Percentiles rank a stretch among this genome's conserved stretches.
Conservation (phyloP, 2,113 vertebrate species). For the Lagenorhynchus albirostris region DNA sequence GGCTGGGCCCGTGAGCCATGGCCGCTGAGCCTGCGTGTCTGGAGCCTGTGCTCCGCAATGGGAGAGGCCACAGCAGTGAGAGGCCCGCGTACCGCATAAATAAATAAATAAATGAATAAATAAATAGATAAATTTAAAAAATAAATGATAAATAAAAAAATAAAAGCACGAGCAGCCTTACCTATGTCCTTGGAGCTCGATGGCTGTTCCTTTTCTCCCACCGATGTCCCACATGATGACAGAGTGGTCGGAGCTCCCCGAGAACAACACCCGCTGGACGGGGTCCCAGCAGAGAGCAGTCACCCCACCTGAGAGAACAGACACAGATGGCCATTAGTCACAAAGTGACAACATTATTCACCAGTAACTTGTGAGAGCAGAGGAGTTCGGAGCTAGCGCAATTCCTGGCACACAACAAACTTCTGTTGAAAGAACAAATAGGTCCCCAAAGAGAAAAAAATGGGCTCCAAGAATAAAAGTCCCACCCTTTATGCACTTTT, state of each 20-base stretch:
- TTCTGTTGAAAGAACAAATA: background rate
- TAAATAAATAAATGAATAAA: no score
- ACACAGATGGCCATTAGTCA: background rate
- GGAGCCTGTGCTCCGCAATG: no score
- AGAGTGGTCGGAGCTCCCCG: conserved; percentile 97
- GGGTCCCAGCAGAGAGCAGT: conserved; percentile 98
- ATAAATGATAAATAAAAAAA: background rate
- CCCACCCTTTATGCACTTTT: background rate
- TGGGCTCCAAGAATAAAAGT: background rate
- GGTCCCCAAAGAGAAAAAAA: background rate
- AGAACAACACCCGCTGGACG: conserved; percentile 93
- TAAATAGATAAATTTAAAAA: background rate
- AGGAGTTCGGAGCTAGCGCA: background rate
- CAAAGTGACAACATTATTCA: background rate
- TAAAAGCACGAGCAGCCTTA: conserved; percentile 75
- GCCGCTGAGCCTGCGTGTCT: no score
- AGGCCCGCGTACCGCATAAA: background rate
- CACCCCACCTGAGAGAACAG: conserved; percentile 88
- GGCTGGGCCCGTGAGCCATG: no score
- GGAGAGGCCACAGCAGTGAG: no score
- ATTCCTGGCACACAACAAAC: background rate
- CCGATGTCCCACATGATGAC: conserved; percentile 99
- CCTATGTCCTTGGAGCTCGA: conserved; percentile 99
- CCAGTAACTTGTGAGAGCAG: background rate
- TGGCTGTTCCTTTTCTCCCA: conserved; percentile 96